Evolutionary conservation across 2,797 vertebrate genomes (phyloP).

Genomic region (Schizopygopsis pylzovi): DNA sequence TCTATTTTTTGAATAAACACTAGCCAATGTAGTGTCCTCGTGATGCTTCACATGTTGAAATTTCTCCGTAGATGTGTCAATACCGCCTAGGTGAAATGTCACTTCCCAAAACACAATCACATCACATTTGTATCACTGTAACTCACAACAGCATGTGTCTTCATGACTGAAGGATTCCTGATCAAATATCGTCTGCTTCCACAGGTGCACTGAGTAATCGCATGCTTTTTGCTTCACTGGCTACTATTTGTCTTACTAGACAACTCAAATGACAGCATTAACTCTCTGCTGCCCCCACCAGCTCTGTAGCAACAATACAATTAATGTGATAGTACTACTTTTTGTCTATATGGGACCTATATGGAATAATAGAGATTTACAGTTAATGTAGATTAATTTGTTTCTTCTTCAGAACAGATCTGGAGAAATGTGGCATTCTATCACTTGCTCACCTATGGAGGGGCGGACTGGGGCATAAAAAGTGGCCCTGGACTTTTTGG

Average conservation of each 20-base stretch:
- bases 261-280: not conserved
- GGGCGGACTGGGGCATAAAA: too few species aligned
- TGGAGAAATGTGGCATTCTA: not conserved
- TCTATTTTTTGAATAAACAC: not conserved
- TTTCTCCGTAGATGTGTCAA: not conserved
- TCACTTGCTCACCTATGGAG: not conserved
- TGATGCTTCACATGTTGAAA: not conserved
- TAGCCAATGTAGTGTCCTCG: not conserved
- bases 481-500: too few species aligned
- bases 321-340: not conserved
- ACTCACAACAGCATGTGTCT: not conserved
- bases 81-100: not conserved
- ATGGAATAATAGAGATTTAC: not conserved
- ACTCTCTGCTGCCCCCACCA: not conserved
- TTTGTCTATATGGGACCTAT: not conserved
- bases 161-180: not conserved
- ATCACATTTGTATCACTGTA: not conserved
- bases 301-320: not conserved
- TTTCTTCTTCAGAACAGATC: not conserved
- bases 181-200: conserved; percentile 2
- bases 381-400: not conserved
- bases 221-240: not conserved
- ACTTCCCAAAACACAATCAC: not conserved
- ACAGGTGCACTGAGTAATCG: not conserved
- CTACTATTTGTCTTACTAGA: not conserved